These are phyloP conservation scores for Thysanoteuthis rhombus DNA, from an alignment of 2,888 invertebrate genomes.

Conservation along the genomic window DNA sequence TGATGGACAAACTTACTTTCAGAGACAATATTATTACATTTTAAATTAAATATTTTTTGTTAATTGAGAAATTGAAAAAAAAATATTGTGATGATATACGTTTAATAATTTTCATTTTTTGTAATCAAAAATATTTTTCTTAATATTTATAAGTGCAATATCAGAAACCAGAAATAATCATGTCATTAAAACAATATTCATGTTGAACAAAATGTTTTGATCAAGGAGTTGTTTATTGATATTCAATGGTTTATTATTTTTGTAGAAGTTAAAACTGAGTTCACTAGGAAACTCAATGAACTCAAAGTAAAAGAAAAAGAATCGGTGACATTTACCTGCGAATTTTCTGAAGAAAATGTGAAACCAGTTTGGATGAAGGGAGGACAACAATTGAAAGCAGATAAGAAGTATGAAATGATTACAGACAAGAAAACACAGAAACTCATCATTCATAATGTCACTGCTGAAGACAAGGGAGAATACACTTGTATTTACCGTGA, in stretches of 20 bases:
- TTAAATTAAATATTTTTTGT: no score
- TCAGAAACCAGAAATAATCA: not conserved
- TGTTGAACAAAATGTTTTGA: not conserved
- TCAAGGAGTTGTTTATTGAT: not conserved
- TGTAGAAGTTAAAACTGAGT: not conserved
- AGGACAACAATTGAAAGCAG: not conserved
- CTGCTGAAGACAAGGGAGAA: constrained; percentile 14
- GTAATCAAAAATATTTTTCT: not conserved
- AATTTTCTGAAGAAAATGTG: constrained; percentile 27
- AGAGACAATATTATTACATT: no score
- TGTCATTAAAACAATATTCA: not conserved
- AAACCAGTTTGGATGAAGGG: not conserved
- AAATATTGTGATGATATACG: no score
- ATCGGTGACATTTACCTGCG: not conserved
- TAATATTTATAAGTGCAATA: not conserved
- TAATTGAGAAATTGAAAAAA: no score
- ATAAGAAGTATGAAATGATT: not conserved
- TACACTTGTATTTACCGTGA: not conserved
- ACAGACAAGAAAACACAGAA: constrained; percentile 16
- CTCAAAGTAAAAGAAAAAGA: not conserved
- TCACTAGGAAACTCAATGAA: not conserved
- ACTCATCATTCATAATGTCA: constrained; percentile 23
- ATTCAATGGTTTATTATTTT: not conserved
- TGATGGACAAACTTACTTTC: no score
- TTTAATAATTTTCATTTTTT: no score